Conservation (phyloP, 2,113 vertebrate species). For the Cyanoramphus novaezelandiae region DNA sequence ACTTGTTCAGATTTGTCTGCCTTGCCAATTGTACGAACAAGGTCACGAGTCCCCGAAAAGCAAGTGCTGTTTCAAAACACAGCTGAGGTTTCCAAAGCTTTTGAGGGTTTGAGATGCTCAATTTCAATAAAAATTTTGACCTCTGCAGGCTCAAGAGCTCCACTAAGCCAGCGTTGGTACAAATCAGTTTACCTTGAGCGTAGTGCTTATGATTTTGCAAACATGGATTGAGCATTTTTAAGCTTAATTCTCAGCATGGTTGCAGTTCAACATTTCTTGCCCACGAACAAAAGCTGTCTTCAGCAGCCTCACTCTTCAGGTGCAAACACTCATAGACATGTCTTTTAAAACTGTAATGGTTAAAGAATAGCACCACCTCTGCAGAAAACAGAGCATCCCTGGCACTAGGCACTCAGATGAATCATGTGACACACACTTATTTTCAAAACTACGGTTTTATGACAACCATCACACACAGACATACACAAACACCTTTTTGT, state of each 20-base stretch:
- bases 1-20: background rate
- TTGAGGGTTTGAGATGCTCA: background rate
- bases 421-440: fast-evolving
- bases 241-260: background rate
- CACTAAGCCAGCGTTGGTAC: background rate
- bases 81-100: conserved; percentile 29
- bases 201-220: background rate
- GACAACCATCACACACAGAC: background rate
- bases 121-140: background rate
- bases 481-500: background rate
- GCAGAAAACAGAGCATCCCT: background rate
- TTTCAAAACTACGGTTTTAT: background rate
- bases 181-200: background rate
- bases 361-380: background rate
- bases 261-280: background rate
- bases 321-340: background rate
- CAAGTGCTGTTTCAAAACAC: conserved; percentile 27
- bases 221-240: background rate
- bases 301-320: background rate
- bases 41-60: background rate
- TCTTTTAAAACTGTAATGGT: background rate
- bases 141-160: background rate
- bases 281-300: background rate
- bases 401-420: background rate
- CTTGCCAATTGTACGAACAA: background rate